Evolutionary conservation across 2,113 vertebrate species (phyloP).

Genomic region (Oceanites oceanicus): DNA sequence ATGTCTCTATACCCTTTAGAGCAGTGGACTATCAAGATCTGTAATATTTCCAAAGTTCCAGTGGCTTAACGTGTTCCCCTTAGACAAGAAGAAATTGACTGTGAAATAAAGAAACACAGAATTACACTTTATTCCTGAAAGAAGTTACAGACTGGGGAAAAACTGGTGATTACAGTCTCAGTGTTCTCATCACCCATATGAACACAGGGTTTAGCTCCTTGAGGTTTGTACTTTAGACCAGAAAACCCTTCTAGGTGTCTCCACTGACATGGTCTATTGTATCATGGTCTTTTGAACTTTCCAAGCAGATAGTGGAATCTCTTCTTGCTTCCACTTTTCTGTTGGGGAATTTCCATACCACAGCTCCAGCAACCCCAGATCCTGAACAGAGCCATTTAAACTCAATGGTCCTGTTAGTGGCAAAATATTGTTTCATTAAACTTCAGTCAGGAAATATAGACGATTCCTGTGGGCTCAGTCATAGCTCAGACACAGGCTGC

Average conservation of each 20-base stretch:
- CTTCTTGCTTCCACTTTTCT: not conserved
- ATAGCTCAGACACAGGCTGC: not conserved
- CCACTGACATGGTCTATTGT: not conserved
- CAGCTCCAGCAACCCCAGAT: not conserved
- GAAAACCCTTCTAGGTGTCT: not conserved
- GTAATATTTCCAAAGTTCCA: not conserved
- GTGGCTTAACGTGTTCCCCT: conserved; percentile 1
- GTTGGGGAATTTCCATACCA: not conserved
- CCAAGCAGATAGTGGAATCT: not conserved
- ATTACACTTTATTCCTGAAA: conserved; percentile 14
- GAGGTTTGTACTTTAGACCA: not conserved
- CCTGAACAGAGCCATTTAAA: not conserved
- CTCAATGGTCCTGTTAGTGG: not conserved
- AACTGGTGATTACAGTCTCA: not conserved
- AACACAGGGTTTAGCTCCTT: not conserved
- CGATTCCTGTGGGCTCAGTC: not conserved
- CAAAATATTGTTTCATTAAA: conserved; percentile 9
- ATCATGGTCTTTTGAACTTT: not conserved
- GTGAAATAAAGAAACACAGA: conserved; percentile 52
- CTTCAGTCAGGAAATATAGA: not conserved
- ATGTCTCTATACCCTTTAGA: not conserved
- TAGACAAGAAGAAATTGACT: conserved; percentile 37
- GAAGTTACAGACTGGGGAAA: not conserved
- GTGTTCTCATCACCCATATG: not conserved
- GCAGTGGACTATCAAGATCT: not conserved